Conservation (phyloP, 2,797 vertebrate species). For the Menidia menidia region DNA sequence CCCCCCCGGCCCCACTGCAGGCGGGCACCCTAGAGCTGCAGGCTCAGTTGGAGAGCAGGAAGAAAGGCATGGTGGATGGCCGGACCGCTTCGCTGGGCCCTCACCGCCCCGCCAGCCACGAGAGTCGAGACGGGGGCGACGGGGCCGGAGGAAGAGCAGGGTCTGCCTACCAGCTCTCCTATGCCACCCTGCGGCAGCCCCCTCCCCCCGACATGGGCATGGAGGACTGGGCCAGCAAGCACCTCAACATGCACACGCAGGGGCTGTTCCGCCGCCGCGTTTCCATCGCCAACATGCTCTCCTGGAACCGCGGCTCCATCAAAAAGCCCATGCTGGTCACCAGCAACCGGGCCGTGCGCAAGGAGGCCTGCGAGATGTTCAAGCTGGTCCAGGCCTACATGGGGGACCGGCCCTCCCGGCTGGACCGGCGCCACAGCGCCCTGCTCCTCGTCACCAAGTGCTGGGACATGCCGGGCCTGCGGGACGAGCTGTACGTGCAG, state of each 20-base stretch:
- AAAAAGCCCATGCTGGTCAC: constrained; percentile 94
- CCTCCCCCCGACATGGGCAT: constrained; percentile 85
- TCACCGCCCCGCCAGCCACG: constrained; percentile 59
- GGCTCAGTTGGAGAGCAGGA: constrained; percentile 77
- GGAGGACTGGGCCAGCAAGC: constrained; percentile 92
- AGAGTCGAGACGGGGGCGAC: constrained; percentile 66
- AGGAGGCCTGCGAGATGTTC: constrained; percentile 94
- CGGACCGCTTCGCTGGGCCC: constrained; percentile 77
- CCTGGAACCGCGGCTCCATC: constrained; percentile 91
- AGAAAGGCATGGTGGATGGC: constrained; percentile 79
- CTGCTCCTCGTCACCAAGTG: constrained; percentile 89
- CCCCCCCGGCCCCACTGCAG: constrained; percentile 68
- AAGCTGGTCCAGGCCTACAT: constrained; percentile 93
- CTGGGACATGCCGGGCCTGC: constrained; percentile 90
- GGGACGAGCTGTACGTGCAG: constrained; percentile 92
- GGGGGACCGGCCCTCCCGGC: constrained; percentile 89
- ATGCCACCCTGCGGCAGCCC: constrained; percentile 85
- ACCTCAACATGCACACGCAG: constrained; percentile 93
- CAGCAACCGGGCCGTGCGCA: constrained; percentile 87
- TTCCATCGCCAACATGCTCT: constrained; percentile 93
- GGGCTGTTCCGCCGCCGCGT: constrained; percentile 91
- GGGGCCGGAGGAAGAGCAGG: constrained; percentile 56
- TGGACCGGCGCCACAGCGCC: constrained; percentile 87
- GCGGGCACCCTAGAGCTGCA: constrained; percentile 79
- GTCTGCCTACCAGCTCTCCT: constrained; percentile 82